Evolutionary conservation across 2,113 vertebrate genomes (phyloP), one percentile per base, ranked within the genome.

Genomic region (Dasyurus viverrinus): DNA sequence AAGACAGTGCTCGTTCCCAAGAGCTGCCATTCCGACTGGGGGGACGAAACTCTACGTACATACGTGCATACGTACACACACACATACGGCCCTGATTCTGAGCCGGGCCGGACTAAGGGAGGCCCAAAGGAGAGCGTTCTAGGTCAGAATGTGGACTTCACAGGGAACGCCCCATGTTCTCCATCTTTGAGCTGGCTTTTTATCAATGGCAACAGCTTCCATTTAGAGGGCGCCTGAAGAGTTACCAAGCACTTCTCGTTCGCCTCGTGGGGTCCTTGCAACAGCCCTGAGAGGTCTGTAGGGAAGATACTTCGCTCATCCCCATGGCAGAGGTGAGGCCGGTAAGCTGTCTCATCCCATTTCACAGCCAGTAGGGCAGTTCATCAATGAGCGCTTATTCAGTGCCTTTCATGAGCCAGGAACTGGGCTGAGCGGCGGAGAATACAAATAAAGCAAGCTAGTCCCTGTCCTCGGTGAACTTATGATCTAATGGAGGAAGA

Each of bases 1-100:
- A 93, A 97, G 52, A 91, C 53, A 90, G 48, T 53, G 52, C 36
- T 93, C 3, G 25, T 46, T 93, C 95, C 92, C 76, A 92, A 54
- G 53, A 96, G 95, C 90, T 60, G 23, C 26, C 36, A 94, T 25
- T 94, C 23, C 93, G 89, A 22, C 60, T 46, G 26, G 96, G 25
- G 54, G 97, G 92, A 93, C 11, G 50, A 52, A 52, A 52, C 8
- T 52, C 48, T 48, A 48, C 48, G 50, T 52, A 9, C 50, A 9
- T 52, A 3, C 16, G 95, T 92, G 50, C 14, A 60, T 50, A 50
- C 25, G 42, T 53, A 10, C 90, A 93, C 53, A 53, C 48, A 92
- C 89, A 42, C 54, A 84, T 53, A 94, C 23, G 47, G 27, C 91
- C 89, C 24, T 53, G 90, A 52, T 95, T 94, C 27, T 90, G 91